Conservation (phyloP, 1,140 invertebrate genomes). For the Pteromalus puparum region DNA sequence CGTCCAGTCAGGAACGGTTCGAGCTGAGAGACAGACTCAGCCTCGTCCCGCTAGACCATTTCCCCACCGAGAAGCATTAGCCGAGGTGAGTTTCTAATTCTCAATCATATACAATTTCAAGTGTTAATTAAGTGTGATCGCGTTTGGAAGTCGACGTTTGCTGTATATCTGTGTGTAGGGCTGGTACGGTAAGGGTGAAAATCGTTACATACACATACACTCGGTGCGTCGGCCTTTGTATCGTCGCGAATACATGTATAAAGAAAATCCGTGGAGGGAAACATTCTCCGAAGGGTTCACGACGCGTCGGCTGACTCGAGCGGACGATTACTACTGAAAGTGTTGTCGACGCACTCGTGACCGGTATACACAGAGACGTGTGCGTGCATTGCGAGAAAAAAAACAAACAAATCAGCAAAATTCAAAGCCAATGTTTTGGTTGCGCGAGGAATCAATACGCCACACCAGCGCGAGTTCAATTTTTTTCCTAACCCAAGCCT, state of each 20-base stretch:
- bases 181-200: too few relatives aligned
- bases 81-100: constrained; percentile 32
- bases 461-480: neutral
- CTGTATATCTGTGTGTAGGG: too few relatives aligned
- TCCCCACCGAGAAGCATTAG: neutral
- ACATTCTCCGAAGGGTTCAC: neutral
- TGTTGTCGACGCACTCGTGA: neutral
- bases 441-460: neutral
- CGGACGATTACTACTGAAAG: neutral
- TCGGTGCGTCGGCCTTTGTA: too few relatives aligned
- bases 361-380: too few relatives aligned
- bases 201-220: too few relatives aligned
- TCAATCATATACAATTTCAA: too few relatives aligned
- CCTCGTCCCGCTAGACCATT: constrained; percentile 13
- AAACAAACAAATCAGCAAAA: too few relatives aligned
- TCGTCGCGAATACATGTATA: too few relatives aligned
- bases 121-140: too few relatives aligned
- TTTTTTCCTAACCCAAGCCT: neutral
- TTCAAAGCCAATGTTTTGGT: neutral
- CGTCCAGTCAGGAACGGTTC: constrained; percentile 30
- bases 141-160: too few relatives aligned
- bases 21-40: constrained; percentile 39
- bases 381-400: too few relatives aligned
- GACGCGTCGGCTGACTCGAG: neutral
- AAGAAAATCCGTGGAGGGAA: neutral